Evolutionary conservation across 2,113 vertebrate genomes (phyloP).

Genomic region (Rhynchopsitta pachyrhyncha): DNA sequence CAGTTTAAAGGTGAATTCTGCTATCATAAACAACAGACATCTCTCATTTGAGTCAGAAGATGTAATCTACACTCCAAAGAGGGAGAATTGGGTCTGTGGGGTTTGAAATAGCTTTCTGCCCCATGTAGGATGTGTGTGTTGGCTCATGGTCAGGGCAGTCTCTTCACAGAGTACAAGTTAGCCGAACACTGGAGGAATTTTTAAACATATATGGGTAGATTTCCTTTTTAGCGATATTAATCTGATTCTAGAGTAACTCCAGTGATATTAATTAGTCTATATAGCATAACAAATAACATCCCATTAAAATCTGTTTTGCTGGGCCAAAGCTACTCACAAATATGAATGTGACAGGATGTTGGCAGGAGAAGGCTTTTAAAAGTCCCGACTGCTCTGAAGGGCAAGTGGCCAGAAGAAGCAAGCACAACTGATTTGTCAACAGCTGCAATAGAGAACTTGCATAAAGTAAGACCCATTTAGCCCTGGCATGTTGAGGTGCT

Average conservation of each 20-base stretch:
- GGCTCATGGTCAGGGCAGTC: not conserved
- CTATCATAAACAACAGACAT: not conserved
- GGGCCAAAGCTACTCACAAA: not conserved
- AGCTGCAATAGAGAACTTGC: not conserved
- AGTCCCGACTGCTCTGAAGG: not conserved
- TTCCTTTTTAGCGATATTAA: not conserved
- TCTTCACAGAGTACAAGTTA: not conserved
- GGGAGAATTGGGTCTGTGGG: not conserved
- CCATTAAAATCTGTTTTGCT: not conserved
- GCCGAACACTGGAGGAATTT: not conserved
- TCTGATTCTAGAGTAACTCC: not conserved
- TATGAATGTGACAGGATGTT: not conserved
- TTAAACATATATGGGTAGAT: not conserved
- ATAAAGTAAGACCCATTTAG: not conserved
- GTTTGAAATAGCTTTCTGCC: not conserved
- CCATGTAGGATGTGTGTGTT: not conserved
- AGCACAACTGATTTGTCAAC: not conserved
- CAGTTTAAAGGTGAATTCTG: not conserved
- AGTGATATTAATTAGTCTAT: not conserved
- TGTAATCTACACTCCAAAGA: not conserved
- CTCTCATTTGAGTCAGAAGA: not conserved
- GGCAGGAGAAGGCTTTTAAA: not conserved
- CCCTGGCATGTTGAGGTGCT: not conserved
- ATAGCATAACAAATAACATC: not conserved
- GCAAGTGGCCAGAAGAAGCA: not conserved